Conservation (phyloP, 2,797 vertebrate species). For the Tadarida brasiliensis region DNA sequence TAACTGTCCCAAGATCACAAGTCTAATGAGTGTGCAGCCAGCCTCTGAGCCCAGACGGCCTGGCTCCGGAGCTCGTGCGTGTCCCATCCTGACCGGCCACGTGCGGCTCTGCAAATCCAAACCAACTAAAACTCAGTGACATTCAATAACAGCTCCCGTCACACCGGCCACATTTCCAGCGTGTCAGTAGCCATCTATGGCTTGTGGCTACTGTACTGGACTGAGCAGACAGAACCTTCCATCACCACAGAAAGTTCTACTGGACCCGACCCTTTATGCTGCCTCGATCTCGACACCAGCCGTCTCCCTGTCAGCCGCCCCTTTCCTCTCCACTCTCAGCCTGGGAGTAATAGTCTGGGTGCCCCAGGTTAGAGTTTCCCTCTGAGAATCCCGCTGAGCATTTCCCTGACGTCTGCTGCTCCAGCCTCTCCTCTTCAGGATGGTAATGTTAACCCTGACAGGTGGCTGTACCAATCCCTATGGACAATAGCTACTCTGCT, state of each 20-base stretch:
- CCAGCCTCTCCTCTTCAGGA: not conserved
- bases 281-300: not conserved
- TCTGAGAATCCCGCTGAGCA: not conserved
- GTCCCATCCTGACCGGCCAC: not conserved
- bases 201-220: not conserved
- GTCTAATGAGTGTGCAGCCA: not conserved
- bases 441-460: not conserved
- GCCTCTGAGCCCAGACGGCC: not conserved
- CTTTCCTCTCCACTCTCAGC: not conserved
- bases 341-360: conserved; percentile 11
- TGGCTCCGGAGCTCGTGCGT: not conserved
- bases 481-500: not conserved
- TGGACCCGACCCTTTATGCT: not conserved
- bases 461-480: not conserved
- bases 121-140: not conserved
- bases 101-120: not conserved
- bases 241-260: not conserved
- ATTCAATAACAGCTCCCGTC: not conserved
- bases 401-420: not conserved
- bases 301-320: not conserved
- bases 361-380: not conserved
- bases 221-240: not conserved
- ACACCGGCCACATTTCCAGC: not conserved
- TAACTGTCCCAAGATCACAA: not conserved
- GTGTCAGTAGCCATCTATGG: not conserved